Percentiles rank a stretch among this genome's conserved stretches.
These are phyloP conservation scores for Channallabes apus DNA, from an alignment of 2,797 vertebrate genomes.

Conservation along the genomic window DNA sequence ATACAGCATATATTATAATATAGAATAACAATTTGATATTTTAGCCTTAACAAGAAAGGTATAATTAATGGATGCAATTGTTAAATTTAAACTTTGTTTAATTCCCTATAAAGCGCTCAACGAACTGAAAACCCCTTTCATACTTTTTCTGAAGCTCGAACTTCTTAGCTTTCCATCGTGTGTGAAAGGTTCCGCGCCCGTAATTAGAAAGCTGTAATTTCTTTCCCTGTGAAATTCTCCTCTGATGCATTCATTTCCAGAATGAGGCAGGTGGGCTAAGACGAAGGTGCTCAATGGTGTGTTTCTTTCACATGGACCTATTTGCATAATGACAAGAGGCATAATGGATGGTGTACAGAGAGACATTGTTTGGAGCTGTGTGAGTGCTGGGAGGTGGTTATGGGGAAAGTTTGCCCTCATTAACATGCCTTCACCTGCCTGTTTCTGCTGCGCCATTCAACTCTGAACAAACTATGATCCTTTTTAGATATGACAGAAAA, in stretches of 20 bases:
- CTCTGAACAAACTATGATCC: neutral
- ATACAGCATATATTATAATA: neutral
- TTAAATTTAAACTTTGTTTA: neutral
- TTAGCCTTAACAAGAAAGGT: neutral
- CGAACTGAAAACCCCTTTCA: neutral
- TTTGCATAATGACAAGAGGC: constrained; percentile 45
- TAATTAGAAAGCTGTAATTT: constrained; percentile 32
- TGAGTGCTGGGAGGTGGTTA: constrained; percentile 6
- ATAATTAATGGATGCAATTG: neutral
- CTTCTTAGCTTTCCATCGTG: neutral
- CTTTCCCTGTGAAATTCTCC: constrained; percentile 12
- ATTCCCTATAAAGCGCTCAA: neutral
- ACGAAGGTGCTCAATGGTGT: constrained; percentile 46
- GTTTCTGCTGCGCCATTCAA: constrained; percentile 17
- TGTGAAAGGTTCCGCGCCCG: neutral
- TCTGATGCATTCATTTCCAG: constrained; percentile 38
- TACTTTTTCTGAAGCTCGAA: neutral
- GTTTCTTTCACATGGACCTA: constrained; percentile 40
- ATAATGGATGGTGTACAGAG: constrained; percentile 34
- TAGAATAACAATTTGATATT: neutral
- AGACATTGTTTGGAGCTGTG: constrained; percentile 44
- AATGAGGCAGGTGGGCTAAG: constrained; percentile 25
- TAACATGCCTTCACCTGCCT: constrained; percentile 36
- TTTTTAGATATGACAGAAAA: neutral
- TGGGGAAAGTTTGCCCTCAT: constrained; percentile 22